phyloP scores from a whole-genome alignment of 2,888 invertebrate genomes.

The Nesidiocoris tenuis region DNA sequence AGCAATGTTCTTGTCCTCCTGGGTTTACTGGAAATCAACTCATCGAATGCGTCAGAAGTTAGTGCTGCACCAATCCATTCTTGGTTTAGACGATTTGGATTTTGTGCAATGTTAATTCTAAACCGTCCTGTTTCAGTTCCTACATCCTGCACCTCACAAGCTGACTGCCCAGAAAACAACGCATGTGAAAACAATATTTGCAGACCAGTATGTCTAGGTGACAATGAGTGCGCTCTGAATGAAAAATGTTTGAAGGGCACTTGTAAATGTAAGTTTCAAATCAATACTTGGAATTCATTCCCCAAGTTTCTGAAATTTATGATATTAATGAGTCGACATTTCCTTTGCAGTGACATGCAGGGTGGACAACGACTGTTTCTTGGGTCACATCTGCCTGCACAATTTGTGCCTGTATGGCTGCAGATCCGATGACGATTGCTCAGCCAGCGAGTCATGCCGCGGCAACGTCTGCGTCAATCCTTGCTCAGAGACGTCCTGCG shows the following conservation, averaged over 20 bases:
- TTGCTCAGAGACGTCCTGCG: slow-evolving; percentile 71
- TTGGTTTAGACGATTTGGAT: not conserved
- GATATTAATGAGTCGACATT: not conserved
- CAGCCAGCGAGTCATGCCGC: slow-evolving; percentile 77
- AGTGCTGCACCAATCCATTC: too few species aligned
- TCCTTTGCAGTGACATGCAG: slow-evolving; percentile 71
- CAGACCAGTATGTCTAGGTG: slow-evolving; percentile 70
- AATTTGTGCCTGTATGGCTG: slow-evolving; percentile 86
- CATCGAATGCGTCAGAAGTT: slow-evolving; percentile 80
- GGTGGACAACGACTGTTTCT: slow-evolving; percentile 87
- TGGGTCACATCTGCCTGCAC: slow-evolving; percentile 83
- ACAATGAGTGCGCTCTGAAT: slow-evolving; percentile 83
- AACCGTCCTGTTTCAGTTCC: slow-evolving; percentile 62
- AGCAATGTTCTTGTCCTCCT: slow-evolving; percentile 78
- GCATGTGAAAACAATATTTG: slow-evolving; percentile 81
- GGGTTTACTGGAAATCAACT: slow-evolving; percentile 83
- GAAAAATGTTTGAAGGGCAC: slow-evolving; percentile 81
- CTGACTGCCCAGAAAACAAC: slow-evolving; percentile 70
- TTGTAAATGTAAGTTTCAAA: slow-evolving; percentile 68
- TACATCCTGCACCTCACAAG: slow-evolving; percentile 67
- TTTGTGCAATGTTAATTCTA: not conserved
- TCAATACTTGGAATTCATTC: not conserved
- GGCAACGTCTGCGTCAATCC: slow-evolving; percentile 79
- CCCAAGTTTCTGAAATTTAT: too few species aligned
- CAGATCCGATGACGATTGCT: slow-evolving; percentile 82